phyloP scores from a whole-genome alignment of 2,797 vertebrate genomes.

The Enteromius mattozi region DNA sequence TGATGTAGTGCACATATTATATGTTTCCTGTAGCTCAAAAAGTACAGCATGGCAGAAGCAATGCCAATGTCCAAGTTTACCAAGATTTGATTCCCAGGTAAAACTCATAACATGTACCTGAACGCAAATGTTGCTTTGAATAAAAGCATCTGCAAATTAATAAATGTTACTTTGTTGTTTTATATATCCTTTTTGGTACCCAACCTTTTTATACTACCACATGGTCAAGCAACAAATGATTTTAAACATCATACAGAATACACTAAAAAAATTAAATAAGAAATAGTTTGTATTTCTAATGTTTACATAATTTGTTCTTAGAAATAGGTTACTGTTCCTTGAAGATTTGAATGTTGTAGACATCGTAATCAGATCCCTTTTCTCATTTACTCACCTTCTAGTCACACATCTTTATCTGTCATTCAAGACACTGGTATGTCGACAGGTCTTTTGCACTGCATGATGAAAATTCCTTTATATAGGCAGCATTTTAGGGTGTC shows the following conservation, averaged over 20 bases:
- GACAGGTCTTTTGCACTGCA: slow-evolving; percentile 52
- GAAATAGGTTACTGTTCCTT: background rate
- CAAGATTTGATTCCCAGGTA: background rate
- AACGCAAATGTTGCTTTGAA: background rate
- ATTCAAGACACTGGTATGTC: slow-evolving; percentile 49
- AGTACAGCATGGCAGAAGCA: background rate
- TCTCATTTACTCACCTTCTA: slow-evolving; percentile 32
- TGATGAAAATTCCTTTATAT: slow-evolving; percentile 43
- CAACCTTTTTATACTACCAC: slow-evolving; percentile 19
- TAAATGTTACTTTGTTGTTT: background rate
- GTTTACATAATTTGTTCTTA: background rate
- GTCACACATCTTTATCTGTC: slow-evolving; percentile 48
- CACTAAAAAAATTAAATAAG: background rate
- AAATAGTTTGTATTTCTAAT: background rate
- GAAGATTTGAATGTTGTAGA: background rate
- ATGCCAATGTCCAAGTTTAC: background rate
- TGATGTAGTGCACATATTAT: background rate
- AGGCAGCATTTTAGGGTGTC: background rate
- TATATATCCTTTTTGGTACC: background rate
- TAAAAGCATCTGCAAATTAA: background rate
- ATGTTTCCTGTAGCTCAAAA: background rate
- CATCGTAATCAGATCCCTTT: slow-evolving; percentile 39
- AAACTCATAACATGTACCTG: background rate
- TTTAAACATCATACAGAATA: background rate
- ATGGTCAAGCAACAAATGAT: background rate